Evolutionary conservation across 2,888 invertebrate genomes (phyloP), one percentile per base, ranked within the genome.

Genomic region (Malthinus flaveolus): DNA sequence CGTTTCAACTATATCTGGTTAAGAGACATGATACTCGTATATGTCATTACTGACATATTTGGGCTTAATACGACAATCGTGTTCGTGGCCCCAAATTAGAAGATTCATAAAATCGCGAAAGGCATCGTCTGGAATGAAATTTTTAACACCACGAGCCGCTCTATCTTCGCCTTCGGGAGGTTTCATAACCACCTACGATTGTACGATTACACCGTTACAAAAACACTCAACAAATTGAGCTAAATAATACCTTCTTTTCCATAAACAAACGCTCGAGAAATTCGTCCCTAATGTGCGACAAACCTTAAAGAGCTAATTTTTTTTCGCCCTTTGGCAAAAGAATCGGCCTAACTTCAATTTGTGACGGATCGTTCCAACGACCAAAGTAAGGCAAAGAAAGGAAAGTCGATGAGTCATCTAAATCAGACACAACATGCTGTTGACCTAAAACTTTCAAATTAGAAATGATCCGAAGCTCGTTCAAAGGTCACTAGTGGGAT

Each of bases 11-110:
- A 23, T 80, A 72, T 93, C 93, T 8, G 94, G 94, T 73, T 95
- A 94, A 1, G 84, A 82, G 15, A 94, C 86, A 70, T n/a, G n/a
- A n/a, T n/a, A n/a, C n/a, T n/a, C n/a, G n/a, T 79, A 83, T 65
- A 89, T 88, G 7, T 78, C 77, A 45, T 81, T 80, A 1, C 77
- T 75, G 69, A 82, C 83, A 53, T 76, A 75, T 68, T 88, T 88
- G 1, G 91, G 89, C 0, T 82, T 81, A 48, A 95, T 87, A 61
- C 87, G 82, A 73, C 93, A 91, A 71, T 95, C 97, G 76, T 99
- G 99, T 75, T 99, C 99, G 75, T 99, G 99, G 0, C 99, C 99
- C 99, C 99, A 99, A 51, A 99, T 81, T 7, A 97, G 87, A 13
- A 99, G 80, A 78, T 98, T 87, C 32, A 99, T 79, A 76, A 95